These are phyloP conservation scores for Aramus guarauna DNA, from an alignment of 2,113 vertebrate genomes.

Conservation along the genomic window DNA sequence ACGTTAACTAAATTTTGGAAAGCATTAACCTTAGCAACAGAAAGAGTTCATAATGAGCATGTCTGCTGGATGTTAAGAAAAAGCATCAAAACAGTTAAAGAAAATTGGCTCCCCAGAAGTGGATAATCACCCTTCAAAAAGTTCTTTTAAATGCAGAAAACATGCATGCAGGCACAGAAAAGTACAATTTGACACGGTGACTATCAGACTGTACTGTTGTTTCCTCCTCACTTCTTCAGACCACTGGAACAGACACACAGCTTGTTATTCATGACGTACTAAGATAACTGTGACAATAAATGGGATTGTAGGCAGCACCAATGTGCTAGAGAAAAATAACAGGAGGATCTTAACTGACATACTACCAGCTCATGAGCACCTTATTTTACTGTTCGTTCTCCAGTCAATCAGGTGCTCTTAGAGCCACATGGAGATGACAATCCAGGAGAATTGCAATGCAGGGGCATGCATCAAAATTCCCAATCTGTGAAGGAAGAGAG, in stretches of 20 bases:
- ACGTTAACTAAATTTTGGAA: background rate
- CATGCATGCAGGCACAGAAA: background rate
- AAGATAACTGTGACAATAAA: background rate
- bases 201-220: background rate
- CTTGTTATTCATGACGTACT: background rate
- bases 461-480: background rate
- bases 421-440: background rate
- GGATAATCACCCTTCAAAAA: background rate
- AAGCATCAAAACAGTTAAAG: background rate
- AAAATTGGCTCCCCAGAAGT: background rate
- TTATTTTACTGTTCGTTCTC: background rate
- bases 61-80: background rate
- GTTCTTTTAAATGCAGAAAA: background rate
- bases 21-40: background rate
- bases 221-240: background rate
- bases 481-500: background rate
- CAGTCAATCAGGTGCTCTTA: background rate
- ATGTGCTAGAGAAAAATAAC: background rate
- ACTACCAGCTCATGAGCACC: rapidly evolving
- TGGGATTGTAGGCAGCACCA: background rate
- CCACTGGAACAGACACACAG: background rate
- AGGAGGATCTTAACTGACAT: background rate
- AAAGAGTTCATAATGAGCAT: background rate
- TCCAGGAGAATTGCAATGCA: background rate
- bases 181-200: background rate